Evolutionary conservation across 2,797 vertebrate genomes (phyloP), one percentile per base, ranked within the genome.

Genomic region (Rhinichthys osculus): DNA sequence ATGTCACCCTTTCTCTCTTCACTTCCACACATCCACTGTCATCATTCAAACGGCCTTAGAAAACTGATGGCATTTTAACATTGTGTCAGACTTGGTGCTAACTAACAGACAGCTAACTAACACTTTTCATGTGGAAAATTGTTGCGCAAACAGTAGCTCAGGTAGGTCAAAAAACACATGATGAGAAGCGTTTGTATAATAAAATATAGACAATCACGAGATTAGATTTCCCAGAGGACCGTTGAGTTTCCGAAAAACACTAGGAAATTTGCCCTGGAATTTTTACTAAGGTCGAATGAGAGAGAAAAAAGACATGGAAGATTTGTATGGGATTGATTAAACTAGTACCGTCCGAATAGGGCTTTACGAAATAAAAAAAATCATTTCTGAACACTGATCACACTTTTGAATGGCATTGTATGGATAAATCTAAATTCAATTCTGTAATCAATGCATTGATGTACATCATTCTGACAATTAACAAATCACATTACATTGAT

Each of bases 1-100:
- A 94, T 94, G 94, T 54, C 57, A n/a, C 72, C 23, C 23, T 44
- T 64, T 16, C 8, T 44, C 27, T 64, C 27, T 64, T 64, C 27
- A 64, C 14, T 64, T 64, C 64, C 30, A 66, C 33, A 17, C 30
- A 33, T 66, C 7, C 64, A 66, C 30, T 33, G 30, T 33, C 30
- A 33, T 66, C 27, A 66, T 66, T 33, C 17, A 11, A 54, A 57
- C 21, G 7, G 52, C 52, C 17, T 54, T 21, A 21, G 52, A 7
- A 62, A 62, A 62, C 23, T 13, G n/a, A 62, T 62, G 57, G 4
- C 23, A 62, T 27, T 59, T 62, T 62, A 62, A 27, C 4, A 62
- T 62, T 13, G n/a, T 11, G 10, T 54, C 7, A 21, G 52, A 54
- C 52, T 54, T 57, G 54, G 10, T 3, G 21, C 8, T 8, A 19